phyloP scores from a whole-genome alignment of 2,797 vertebrate genomes.

The Sebastes vulpes region DNA sequence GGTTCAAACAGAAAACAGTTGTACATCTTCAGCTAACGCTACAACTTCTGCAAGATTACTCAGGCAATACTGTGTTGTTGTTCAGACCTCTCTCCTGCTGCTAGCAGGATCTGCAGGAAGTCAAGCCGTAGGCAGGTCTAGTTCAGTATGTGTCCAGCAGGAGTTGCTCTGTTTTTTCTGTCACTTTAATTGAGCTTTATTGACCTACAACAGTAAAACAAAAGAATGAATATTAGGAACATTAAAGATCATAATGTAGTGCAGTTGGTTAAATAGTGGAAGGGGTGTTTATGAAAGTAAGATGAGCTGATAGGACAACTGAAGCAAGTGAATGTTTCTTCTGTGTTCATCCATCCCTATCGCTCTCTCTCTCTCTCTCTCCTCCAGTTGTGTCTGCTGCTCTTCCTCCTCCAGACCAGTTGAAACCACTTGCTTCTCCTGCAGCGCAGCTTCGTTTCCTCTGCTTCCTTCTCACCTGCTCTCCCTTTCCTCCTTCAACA shows the following conservation, averaged over 20 bases:
- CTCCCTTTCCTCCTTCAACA: conserved; percentile 86
- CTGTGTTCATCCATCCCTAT: neutral
- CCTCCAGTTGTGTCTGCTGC: conserved; percentile 55
- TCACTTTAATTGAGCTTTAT: neutral
- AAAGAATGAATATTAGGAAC: neutral
- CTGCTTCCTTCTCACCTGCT: conserved; percentile 50
- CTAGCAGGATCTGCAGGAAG: no score
- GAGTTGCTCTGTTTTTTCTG: neutral
- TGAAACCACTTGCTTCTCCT: conserved; percentile 32
- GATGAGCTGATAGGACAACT: neutral
- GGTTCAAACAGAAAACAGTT: no score
- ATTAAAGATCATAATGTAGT: neutral
- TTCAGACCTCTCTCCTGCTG: no score
- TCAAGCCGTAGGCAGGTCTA: neutral
- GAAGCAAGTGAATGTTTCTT: neutral
- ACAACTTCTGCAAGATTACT: no score
- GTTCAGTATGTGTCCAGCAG: neutral
- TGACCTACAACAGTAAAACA: neutral
- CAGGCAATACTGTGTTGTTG: no score
- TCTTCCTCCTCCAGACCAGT: conserved; percentile 30
- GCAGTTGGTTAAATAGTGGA: neutral
- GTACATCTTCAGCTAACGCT: no score
- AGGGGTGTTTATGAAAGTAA: neutral
- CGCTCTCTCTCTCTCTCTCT: neutral
- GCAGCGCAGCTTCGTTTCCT: conserved; percentile 50